Evolutionary conservation across 2,888 invertebrate genomes (phyloP).

Genomic region (Epistrophella euchroma): DNA sequence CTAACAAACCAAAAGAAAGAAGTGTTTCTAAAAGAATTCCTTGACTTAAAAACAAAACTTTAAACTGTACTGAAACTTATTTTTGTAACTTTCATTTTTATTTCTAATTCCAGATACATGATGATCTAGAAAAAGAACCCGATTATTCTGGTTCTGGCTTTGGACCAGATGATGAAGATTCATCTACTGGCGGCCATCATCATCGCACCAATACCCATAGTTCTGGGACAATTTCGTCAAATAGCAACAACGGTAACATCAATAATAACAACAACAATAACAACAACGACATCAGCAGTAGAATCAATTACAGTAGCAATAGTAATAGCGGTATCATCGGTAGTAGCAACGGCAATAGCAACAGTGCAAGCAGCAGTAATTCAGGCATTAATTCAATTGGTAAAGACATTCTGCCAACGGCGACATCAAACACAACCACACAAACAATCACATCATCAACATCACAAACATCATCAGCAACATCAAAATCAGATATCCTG

Average conservation of each 20-base stretch:
- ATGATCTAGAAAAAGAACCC: constrained; percentile 87
- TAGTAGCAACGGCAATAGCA: constrained; percentile 78
- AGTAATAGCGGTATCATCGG: constrained; percentile 82
- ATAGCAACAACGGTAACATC: constrained; percentile 79
- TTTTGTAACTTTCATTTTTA: background rate
- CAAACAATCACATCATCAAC: constrained; percentile 53
- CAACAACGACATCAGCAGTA: constrained; percentile 81
- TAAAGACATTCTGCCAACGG: constrained; percentile 80
- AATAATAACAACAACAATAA: constrained; percentile 79
- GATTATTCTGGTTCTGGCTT: constrained; percentile 94
- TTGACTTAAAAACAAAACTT: too few relatives aligned
- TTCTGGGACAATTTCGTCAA: constrained; percentile 76
- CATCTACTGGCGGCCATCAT: constrained; percentile 81
- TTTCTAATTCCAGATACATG: constrained; percentile 81
- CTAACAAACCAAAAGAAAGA: too few relatives aligned
- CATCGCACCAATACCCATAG: constrained; percentile 78
- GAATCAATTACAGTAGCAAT: constrained; percentile 82
- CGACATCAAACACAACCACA: constrained; percentile 73
- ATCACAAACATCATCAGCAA: constrained; percentile 58
- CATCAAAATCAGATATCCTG: constrained; percentile 67
- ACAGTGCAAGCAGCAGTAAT: constrained; percentile 81
- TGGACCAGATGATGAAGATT: constrained; percentile 93
- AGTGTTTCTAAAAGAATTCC: too few relatives aligned
- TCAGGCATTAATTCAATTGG: constrained; percentile 83
- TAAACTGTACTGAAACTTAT: background rate